phyloP scores from a whole-genome alignment of 2,888 invertebrate genomes.

The Chloromyia formosa region DNA sequence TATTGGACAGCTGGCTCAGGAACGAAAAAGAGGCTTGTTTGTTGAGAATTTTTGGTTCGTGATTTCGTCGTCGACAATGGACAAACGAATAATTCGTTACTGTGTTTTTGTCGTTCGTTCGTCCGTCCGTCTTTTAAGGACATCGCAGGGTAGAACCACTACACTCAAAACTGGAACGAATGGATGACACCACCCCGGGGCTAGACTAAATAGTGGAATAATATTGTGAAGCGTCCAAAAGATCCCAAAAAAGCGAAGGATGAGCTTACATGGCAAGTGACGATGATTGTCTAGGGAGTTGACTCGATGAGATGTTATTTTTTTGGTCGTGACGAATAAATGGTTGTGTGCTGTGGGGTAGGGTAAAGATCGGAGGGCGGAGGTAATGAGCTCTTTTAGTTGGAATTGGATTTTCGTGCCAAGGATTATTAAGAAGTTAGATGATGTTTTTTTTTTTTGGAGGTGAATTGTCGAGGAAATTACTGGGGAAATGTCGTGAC shows the following conservation, averaged over 20 bases:
- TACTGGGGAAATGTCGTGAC: background rate
- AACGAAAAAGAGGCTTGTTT: constrained; percentile 22
- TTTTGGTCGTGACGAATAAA: constrained; percentile 27
- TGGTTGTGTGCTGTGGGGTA: background rate
- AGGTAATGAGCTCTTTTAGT: constrained; percentile 40
- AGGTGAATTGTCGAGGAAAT: background rate
- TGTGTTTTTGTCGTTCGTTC: constrained; percentile 5
- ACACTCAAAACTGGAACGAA: background rate
- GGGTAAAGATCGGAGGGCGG: constrained; percentile 9
- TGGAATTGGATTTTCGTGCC: constrained; percentile 40
- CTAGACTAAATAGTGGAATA: no score
- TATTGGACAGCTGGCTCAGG: constrained; percentile 15
- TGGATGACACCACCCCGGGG: background rate
- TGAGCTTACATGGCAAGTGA: constrained; percentile 44
- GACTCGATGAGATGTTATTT: constrained; percentile 36
- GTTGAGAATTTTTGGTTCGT: constrained; percentile 30
- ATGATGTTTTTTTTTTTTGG: background rate
- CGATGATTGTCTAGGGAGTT: constrained; percentile 42
- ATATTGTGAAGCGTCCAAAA: no score
- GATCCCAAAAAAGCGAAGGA: constrained; percentile 16
- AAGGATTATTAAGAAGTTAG: constrained; percentile 40
- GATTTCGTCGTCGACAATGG: constrained; percentile 35
- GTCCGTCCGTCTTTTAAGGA: background rate
- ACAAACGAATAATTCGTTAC: constrained; percentile 23
- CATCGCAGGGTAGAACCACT: background rate